Evolutionary conservation across 2,113 vertebrate species (phyloP), one percentile per base, ranked within the genome.

Genomic region (Cynoglossus semilaevis): DNA sequence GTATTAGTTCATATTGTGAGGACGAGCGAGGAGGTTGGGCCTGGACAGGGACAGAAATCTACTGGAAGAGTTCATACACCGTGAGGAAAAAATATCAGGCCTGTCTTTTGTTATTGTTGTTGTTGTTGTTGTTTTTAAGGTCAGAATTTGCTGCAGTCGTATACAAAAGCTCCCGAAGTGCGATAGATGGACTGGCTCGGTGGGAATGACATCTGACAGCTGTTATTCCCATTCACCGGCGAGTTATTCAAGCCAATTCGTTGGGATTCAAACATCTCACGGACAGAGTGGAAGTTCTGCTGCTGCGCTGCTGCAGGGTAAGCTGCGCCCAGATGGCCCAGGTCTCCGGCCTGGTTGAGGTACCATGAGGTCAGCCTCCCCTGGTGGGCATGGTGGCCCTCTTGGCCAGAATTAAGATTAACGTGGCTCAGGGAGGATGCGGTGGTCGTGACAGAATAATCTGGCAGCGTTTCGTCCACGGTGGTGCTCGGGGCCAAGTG

Each of bases 141-240:
- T 98, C 95, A 98, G 87, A 97, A 98, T 87, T 98, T 97, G 90
- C 95, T 96, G 83, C 95, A 98, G 91, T 98, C 95, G 56, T 98
- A 98, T 51, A 98, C 95, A 85, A 98, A 98, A 76, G 95, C 94
- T 85, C 96, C 95, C 8, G 96, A 92, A 72, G 95, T 89, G 87
- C 96, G 95, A 88, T 98, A 97, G 81, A 97, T 90, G 55, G 94
- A 90, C 77, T 98, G 95, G 81, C 94, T 91, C 72, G 93, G 84
- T 3, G 95, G 95, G 76, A 98, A 98, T 38, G 94, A 93, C 95
- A 97, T 96, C 83, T 97, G 95, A 93, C 96, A 97, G 91, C 96
- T 97, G 90, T 93, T 94, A 82, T 91, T 95, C 70, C 93, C 93
- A 52, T 93, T 94, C 73, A 93, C 93, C 5, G 94, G 94, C 0